phyloP scores from a whole-genome alignment of 2,888 invertebrate species.

The Linnaemya vulpina region DNA sequence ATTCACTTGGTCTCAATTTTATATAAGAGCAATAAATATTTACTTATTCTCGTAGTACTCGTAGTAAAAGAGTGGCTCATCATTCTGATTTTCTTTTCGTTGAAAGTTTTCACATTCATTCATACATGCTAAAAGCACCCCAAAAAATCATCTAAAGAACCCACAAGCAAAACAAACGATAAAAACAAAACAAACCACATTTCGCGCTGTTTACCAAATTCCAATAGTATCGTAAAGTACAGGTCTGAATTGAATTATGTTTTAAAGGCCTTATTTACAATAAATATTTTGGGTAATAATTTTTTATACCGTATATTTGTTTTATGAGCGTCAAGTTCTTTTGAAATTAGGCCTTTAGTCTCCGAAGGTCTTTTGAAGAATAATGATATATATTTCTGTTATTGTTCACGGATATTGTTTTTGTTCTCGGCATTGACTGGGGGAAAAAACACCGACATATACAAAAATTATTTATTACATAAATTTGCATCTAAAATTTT shows the following conservation, averaged over 20 bases:
- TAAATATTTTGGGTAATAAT: no score
- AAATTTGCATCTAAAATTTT: no score
- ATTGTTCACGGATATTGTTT: no score
- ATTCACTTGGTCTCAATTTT: slow-evolving; percentile 8
- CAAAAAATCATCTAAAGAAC: slow-evolving; percentile 39
- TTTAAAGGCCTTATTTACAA: slow-evolving; percentile 13
- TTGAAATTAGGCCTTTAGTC: no score
- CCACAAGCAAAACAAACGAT: slow-evolving; percentile 69
- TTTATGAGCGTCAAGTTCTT: no score
- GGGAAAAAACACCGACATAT: no score
- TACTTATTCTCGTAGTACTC: slow-evolving; percentile 3
- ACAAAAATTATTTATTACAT: no score
- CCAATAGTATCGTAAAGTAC: slow-evolving; percentile 48
- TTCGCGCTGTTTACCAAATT: slow-evolving; percentile 70
- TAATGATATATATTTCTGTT: no score
- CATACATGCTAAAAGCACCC: slow-evolving; percentile 63
- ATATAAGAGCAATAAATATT: slow-evolving; percentile 39
- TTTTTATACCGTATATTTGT: no score
- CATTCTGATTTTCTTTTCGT: background rate
- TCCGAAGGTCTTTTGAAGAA: no score
- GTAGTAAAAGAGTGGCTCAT: slow-evolving; percentile 63
- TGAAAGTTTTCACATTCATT: slow-evolving; percentile 63
- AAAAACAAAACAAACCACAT: slow-evolving; percentile 65
- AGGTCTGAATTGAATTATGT: background rate
- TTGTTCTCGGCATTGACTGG: no score